A percentile compares a stretch with the other conserved stretches of the same genome.
These are phyloP conservation scores for Triplophysa tibetana DNA, from an alignment of 2,113 vertebrate genomes.

Conservation along the genomic window DNA sequence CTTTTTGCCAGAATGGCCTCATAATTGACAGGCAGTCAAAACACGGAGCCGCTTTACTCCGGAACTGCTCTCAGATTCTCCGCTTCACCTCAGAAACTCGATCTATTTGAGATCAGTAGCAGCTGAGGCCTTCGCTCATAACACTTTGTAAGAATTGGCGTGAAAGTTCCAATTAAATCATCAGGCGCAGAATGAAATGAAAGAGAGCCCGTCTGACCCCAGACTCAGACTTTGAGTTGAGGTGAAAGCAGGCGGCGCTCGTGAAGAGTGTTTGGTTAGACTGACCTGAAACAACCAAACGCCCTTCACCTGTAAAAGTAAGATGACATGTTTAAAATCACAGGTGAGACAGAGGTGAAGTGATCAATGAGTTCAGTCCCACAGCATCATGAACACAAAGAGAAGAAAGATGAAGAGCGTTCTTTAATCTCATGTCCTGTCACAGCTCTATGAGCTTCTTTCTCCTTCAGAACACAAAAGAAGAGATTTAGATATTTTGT, in stretches of 20 bases:
- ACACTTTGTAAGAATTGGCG: constrained; percentile 71
- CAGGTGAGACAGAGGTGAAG: not conserved
- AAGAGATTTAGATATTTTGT: too few species aligned
- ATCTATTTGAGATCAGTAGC: constrained; percentile 78
- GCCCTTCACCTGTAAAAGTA: constrained; percentile 67
- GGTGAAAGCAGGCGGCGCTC: constrained; percentile 57
- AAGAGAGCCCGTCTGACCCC: constrained; percentile 59
- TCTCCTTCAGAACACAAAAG: too few species aligned
- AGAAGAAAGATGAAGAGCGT: too few species aligned
- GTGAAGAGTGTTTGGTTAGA: not conserved
- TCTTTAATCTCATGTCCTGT: too few species aligned
- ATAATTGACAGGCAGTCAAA: constrained; percentile 80
- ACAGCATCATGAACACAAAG: too few species aligned
- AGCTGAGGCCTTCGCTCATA: constrained; percentile 70
- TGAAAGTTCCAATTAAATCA: constrained; percentile 75
- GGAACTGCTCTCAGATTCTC: constrained; percentile 58
- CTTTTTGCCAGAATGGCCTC: constrained; percentile 71
- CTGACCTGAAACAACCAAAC: constrained; percentile 53
- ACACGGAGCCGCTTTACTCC: constrained; percentile 56
- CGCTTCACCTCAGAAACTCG: constrained; percentile 66
- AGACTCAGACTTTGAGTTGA: constrained; percentile 65
- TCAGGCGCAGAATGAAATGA: constrained; percentile 61
- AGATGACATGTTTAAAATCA: constrained; percentile 55
- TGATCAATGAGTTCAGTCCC: too few species aligned
- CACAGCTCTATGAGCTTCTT: too few species aligned